Base-by-base conservation (phyloP, 2,888 invertebrate genomes). In the Capitulum mitella region DNA sequence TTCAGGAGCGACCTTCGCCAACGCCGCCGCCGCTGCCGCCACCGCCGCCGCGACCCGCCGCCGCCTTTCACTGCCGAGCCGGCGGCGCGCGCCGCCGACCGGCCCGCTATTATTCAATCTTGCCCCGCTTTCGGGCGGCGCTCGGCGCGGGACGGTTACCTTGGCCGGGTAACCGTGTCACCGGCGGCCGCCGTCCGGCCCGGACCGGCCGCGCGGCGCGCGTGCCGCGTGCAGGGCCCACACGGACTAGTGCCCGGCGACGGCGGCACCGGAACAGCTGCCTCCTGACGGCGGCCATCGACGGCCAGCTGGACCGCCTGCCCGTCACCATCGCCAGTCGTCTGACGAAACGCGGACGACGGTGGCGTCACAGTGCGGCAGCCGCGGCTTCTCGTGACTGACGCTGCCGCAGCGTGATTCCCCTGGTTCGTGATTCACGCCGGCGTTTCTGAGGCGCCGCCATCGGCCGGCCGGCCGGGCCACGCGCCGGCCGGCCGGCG, bases 11-110 rank as follows among this genome's bases (percentile, higher is more conserved):
- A n/a, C 54, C 54, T 54, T 54, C 54, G 54, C 54, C 22, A 19
- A 26, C 54, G 54, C 54, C 26, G 54, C 54, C 54, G 54, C 54
- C 12, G 12, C 12, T 19, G 51, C 51, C 85, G 84, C 85, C 84
- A 37, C 75, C 74, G 22, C 34, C 40, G n/a, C 16, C 43, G 43
- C 43, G n/a, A n/a, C n/a, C n/a, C 78, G 54, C 78, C 26, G 29
- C 43, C 43, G 10, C 61, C 61, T 61, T 61, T 61, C 61, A 61
- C 61, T 26, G 32, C n/a, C 29, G 58, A 29, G 76, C 76, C 37
- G 37, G 61, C n/a, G 40, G 43, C 19, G 43, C 29, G 54, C 46
- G 22, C 48, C 22, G 61, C 78, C 29, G 70, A 3, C 14, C 37
- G 37, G 10, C 70, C 64, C 70, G 70, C 22, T 32, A 61, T 32